Evolutionary conservation across 2,888 invertebrate genomes (phyloP).

Genomic region (Oscheius myriophilus): DNA sequence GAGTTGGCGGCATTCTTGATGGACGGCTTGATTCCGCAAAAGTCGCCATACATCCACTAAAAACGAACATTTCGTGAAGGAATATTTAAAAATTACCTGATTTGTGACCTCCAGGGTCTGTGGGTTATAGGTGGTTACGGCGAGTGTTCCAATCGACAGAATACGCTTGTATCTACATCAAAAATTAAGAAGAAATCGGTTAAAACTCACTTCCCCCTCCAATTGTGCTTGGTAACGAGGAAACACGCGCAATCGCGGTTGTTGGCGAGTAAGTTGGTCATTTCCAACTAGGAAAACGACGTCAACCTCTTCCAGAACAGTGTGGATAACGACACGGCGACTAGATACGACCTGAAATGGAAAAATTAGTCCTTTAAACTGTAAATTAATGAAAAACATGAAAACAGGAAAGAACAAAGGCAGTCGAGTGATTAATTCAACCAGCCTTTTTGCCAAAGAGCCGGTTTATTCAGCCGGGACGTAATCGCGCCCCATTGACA

Average conservation of each 20-base stretch:
- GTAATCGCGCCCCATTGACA: too few species aligned
- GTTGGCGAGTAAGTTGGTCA: constrained; percentile 78
- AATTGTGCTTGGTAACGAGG: constrained; percentile 93
- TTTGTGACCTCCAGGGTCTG: constrained; percentile 88
- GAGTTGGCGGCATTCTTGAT: constrained; percentile 71
- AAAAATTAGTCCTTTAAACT: too few species aligned
- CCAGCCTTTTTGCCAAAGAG: too few species aligned
- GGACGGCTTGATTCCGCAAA: constrained; percentile 71
- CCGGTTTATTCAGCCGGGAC: too few species aligned
- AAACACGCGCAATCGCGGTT: constrained; percentile 96
- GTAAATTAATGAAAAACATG: too few species aligned
- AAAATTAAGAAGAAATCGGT: constrained; percentile 4
- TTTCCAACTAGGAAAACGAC: not conserved
- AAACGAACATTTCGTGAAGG: constrained; percentile 34
- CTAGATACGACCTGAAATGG: too few species aligned
- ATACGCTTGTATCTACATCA: constrained; percentile 87
- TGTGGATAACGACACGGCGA: too few species aligned
- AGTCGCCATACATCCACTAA: constrained; percentile 75
- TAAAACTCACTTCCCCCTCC: constrained; percentile 87
- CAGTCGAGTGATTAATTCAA: too few species aligned
- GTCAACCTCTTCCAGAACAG: too few species aligned
- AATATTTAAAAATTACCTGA: constrained; percentile 76
- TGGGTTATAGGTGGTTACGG: constrained; percentile 97
- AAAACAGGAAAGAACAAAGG: too few species aligned
- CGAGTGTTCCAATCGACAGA: constrained; percentile 92